These are phyloP conservation scores for Neodon shergylaensis DNA, from an alignment of 2,113 vertebrate genomes.

Conservation along the genomic window DNA sequence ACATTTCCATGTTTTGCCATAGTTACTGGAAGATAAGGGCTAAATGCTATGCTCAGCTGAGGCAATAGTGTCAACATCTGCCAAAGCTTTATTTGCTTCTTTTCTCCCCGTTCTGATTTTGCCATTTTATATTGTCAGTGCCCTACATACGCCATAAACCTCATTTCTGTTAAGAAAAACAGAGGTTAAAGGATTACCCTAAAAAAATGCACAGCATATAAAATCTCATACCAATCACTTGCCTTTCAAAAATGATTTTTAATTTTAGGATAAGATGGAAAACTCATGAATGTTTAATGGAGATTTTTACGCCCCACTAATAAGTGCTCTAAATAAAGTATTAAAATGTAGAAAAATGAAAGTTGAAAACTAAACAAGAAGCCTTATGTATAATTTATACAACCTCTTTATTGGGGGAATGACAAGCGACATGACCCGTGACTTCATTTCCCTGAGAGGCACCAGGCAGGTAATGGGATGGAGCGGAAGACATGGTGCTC, in stretches of 20 bases:
- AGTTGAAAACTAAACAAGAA: background rate
- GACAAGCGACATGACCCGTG: background rate
- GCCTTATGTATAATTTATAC: background rate
- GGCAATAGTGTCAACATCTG: background rate
- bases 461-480: background rate
- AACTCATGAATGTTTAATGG: background rate
- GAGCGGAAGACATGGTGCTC: background rate
- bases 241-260: conserved; percentile 9
- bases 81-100: background rate
- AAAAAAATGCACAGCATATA: conserved; percentile 7
- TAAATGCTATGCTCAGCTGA: conserved; percentile 7
- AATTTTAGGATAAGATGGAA: background rate
- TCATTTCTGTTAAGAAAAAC: background rate
- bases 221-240: background rate
- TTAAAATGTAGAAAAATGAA: background rate
- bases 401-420: background rate
- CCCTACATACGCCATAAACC: background rate
- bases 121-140: background rate
- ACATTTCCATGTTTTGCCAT: conserved; percentile 53
- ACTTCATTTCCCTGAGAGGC: background rate
- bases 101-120: background rate
- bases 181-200: background rate
- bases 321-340: background rate
- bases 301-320: background rate
- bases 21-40: conserved; percentile 43